Evolutionary conservation across 53 echinoderm and acorn worm genomes (phyloP).

Genomic region (Mesocentrotus franciscanus): DNA sequence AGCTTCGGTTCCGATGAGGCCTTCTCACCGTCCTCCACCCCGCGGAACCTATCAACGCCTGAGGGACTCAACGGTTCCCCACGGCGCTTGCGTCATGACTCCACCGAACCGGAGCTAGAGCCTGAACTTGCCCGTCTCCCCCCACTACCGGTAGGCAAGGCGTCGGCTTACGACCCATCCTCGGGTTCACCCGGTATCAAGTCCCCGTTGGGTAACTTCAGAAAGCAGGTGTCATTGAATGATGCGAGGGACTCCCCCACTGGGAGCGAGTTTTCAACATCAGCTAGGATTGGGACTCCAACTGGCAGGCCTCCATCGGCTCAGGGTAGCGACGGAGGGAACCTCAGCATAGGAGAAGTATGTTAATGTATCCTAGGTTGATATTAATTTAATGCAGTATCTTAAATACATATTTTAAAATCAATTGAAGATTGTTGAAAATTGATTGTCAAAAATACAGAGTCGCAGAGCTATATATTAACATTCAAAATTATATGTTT

Average conservation of each 20-base stretch:
- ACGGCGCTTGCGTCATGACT: constrained; percentile 45
- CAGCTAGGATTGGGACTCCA: constrained; percentile 58
- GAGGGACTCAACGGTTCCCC: constrained; percentile 26
- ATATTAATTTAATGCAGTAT: background rate
- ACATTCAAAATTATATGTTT: too few species aligned
- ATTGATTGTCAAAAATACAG: too few species aligned
- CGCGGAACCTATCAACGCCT: constrained; percentile 23
- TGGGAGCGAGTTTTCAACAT: constrained; percentile 62
- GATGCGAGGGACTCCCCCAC: constrained; percentile 45
- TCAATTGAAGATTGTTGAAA: too few species aligned
- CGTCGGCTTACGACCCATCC: background rate
- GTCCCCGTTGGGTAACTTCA: constrained; percentile 11
- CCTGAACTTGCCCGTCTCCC: constrained; percentile 10
- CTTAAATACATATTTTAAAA: too few species aligned
- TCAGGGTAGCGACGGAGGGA: constrained; percentile 59
- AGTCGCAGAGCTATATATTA: too few species aligned
- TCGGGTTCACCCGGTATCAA: background rate
- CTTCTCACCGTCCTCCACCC: constrained; percentile 43
- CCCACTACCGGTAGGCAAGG: constrained; percentile 23
- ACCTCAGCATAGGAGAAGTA: constrained; percentile 63
- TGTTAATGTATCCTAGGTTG: background rate
- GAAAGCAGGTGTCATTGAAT: constrained; percentile 21
- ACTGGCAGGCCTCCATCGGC: constrained; percentile 58
- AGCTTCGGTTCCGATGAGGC: constrained; percentile 10
- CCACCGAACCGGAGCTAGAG: constrained; percentile 38